These are phyloP conservation scores for Heteromurus nitidus DNA, from an alignment of 2,888 invertebrate genomes.

Conservation along the genomic window DNA sequence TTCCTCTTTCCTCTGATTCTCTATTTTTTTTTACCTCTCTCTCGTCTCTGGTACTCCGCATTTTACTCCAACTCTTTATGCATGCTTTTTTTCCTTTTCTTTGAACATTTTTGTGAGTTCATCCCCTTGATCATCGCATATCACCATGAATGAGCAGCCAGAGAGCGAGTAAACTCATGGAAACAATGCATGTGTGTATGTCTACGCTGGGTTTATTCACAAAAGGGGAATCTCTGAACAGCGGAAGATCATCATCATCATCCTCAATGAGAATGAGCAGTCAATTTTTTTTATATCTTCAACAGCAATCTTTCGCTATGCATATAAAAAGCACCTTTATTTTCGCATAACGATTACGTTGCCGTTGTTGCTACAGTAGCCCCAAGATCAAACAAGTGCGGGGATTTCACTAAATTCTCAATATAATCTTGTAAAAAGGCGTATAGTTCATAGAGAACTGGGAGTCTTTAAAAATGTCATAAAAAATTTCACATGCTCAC, in stretches of 20 bases:
- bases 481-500: too few species aligned
- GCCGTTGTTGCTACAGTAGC: too few species aligned
- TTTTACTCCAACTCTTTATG: slow-evolving; percentile 19
- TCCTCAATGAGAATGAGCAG: slow-evolving; percentile 2
- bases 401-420: slow-evolving; percentile 6
- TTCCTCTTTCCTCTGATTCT: slow-evolving; percentile 47
- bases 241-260: not conserved
- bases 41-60: slow-evolving; percentile 18
- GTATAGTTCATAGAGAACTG: too few species aligned
- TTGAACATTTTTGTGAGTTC: slow-evolving; percentile 13
- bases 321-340: not conserved
- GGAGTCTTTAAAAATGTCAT: too few species aligned
- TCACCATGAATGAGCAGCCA: slow-evolving; percentile 3
- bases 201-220: too few species aligned
- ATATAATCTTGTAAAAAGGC: too few species aligned
- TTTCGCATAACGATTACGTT: too few species aligned
- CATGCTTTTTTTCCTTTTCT: slow-evolving; percentile 6
- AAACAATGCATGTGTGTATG: not conserved
- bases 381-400: too few species aligned
- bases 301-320: not conserved
- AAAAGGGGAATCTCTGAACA: too few species aligned
- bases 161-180: not conserved
- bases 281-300: not conserved
- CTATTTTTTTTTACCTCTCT: slow-evolving; percentile 25
- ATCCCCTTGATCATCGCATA: not conserved